These are phyloP conservation scores for Leptopilina drosophilae DNA, from an alignment of 2,888 invertebrate species.

Conservation along the genomic window DNA sequence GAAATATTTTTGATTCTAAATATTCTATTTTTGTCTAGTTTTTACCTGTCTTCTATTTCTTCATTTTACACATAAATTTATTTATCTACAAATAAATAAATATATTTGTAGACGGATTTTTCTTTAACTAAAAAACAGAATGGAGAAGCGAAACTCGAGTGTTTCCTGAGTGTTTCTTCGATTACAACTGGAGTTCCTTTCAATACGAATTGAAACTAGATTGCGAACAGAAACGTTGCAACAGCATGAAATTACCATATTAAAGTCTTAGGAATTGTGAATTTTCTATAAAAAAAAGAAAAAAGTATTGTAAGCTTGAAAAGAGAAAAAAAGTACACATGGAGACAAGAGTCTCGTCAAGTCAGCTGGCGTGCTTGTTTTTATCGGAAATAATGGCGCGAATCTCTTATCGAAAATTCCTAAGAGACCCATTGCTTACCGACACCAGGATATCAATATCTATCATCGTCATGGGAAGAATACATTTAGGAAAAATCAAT, in stretches of 20 bases:
- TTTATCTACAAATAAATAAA: no score
- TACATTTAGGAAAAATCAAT: neutral
- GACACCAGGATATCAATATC: conserved; percentile 28
- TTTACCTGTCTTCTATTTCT: no score
- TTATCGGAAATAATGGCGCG: conserved; percentile 35
- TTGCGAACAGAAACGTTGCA: conserved; percentile 68
- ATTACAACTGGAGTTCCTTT: conserved; percentile 62
- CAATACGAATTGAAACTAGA: conserved; percentile 70
- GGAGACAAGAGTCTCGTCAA: conserved; percentile 22
- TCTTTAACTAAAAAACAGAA: no score
- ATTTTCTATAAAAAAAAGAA: neutral
- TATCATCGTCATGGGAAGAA: conserved; percentile 6
- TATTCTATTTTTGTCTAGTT: no score
- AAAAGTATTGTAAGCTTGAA: conserved; percentile 6
- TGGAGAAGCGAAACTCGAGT: conserved; percentile 14
- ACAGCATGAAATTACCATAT: conserved; percentile 71
- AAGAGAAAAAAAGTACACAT: neutral
- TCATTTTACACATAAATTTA: no score
- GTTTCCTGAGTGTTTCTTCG: conserved; percentile 28
- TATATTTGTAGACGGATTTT: no score
- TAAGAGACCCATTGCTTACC: conserved; percentile 21
- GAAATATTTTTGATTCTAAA: no score
- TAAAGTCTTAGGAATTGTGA: conserved; percentile 60
- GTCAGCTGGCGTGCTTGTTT: conserved; percentile 28
- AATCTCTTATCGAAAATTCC: conserved; percentile 36